Evolutionary conservation across 2,797 vertebrate species (phyloP).

Genomic region (Onychomys leucogaster): DNA sequence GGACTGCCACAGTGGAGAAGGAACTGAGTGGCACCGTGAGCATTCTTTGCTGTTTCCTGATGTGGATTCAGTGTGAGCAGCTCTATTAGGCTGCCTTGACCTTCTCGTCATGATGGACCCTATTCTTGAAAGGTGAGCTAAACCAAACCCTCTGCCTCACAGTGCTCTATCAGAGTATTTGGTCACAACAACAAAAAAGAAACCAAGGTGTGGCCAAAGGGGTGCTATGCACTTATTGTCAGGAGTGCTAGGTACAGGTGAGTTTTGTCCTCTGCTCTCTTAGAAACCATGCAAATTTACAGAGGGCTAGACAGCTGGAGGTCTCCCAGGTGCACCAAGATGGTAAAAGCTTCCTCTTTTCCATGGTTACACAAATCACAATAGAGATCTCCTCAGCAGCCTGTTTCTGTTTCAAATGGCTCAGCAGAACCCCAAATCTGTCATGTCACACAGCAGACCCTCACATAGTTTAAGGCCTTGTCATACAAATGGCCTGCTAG

Average conservation of each 20-base stretch:
- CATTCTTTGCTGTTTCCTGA: not conserved
- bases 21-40: rapidly evolving
- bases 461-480: not conserved
- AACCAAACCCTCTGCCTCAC: not conserved
- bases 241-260: not conserved
- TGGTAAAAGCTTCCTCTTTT: not conserved
- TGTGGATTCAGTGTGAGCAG: not conserved
- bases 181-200: not conserved
- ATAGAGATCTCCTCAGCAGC: too few species aligned
- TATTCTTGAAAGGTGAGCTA: not conserved
- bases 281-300: not conserved
- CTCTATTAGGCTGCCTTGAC: not conserved
- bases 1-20: not conserved
- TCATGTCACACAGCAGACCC: not conserved
- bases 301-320: not conserved
- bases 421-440: not conserved
- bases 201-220: not conserved
- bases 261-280: not conserved
- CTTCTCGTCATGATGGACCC: not conserved
- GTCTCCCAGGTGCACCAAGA: too few species aligned
- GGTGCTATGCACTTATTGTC: not conserved
- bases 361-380: not conserved
- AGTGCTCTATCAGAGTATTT: not conserved
- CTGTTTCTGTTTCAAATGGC: not conserved
- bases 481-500: not conserved